phyloP scores from a whole-genome alignment of 1,140 invertebrate species.

The Drosophila lowei region DNA sequence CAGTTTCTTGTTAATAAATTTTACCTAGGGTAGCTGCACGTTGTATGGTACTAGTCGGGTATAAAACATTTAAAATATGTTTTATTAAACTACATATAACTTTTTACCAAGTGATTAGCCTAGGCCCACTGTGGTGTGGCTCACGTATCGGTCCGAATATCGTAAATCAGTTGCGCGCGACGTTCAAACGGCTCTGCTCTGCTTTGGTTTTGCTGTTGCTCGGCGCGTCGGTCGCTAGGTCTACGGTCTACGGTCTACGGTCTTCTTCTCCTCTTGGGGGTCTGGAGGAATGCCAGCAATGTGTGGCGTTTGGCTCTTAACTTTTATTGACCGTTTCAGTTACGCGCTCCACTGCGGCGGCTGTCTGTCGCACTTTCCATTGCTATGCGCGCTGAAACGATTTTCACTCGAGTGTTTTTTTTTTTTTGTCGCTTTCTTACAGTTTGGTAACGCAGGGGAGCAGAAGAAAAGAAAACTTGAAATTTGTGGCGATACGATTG shows the following conservation, averaged over 20 bases:
- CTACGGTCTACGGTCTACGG: constrained; percentile 1
- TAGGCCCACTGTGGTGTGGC: constrained; percentile 29
- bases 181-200: constrained; percentile 43
- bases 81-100: too few species aligned
- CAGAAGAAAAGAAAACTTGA: constrained; percentile 72
- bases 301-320: constrained; percentile 36
- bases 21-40: neutral
- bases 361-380: constrained; percentile 67
- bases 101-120: neutral
- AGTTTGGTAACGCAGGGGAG: constrained; percentile 51
- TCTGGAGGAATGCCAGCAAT: constrained; percentile 44
- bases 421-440: constrained; percentile 63
- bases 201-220: constrained; percentile 26
- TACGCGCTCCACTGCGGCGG: constrained; percentile 19
- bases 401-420: constrained; percentile 60
- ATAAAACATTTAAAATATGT: too few species aligned
- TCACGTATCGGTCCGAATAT: constrained; percentile 45
- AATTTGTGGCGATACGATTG: constrained; percentile 66
- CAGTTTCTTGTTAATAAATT: too few species aligned
- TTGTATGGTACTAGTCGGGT: neutral
- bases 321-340: constrained; percentile 71
- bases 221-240: constrained; percentile 31
- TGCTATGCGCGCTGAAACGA: constrained; percentile 42
- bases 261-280: constrained; percentile 1
- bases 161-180: constrained; percentile 74